Conservation (phyloP, 1,140 invertebrate genomes). For the Euura lappo region DNA sequence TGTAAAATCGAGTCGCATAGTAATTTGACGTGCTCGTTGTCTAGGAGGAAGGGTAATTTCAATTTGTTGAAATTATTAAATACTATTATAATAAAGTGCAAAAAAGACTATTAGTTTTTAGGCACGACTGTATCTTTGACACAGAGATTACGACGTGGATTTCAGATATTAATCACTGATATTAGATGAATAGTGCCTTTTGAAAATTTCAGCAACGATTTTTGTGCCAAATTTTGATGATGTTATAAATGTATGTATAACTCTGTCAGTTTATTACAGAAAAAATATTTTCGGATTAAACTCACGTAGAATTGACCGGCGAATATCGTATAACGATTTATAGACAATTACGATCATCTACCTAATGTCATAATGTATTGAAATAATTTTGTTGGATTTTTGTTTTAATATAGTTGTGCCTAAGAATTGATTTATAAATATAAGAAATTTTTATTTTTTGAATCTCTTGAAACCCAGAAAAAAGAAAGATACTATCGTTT, state of each 20-base stretch:
- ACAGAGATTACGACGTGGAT: not conserved
- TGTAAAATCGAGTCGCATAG: not conserved
- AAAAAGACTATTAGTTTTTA: slow-evolving; percentile 11
- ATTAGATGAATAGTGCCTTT: not conserved
- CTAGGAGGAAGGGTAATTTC: not conserved
- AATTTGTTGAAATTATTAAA: no score
- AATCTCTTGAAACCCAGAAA: slow-evolving; percentile 15
- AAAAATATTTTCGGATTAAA: slow-evolving; percentile 14
- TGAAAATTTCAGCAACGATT: slow-evolving; percentile 8
- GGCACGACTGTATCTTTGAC: slow-evolving; percentile 13
- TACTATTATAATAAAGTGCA: slow-evolving; percentile 11
- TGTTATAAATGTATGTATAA: slow-evolving; percentile 21
- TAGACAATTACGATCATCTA: no score
- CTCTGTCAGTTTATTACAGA: slow-evolving; percentile 6
- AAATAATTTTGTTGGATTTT: no score
- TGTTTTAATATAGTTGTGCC: slow-evolving; percentile 24
- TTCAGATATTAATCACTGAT: not conserved
- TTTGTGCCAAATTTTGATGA: slow-evolving; percentile 8
- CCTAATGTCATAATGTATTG: no score
- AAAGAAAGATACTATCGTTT: slow-evolving; percentile 22
- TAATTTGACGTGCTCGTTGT: not conserved
- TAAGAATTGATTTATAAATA: slow-evolving; percentile 18
- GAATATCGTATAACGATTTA: slow-evolving; percentile 16
- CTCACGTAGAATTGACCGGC: slow-evolving; percentile 15
- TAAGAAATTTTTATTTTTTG: slow-evolving; percentile 21